A percentile compares a stretch with the other conserved stretches of the same genome.
Evolutionary conservation across 2,888 invertebrate species (phyloP).

Genomic region (Stomorhina lunata): DNA sequence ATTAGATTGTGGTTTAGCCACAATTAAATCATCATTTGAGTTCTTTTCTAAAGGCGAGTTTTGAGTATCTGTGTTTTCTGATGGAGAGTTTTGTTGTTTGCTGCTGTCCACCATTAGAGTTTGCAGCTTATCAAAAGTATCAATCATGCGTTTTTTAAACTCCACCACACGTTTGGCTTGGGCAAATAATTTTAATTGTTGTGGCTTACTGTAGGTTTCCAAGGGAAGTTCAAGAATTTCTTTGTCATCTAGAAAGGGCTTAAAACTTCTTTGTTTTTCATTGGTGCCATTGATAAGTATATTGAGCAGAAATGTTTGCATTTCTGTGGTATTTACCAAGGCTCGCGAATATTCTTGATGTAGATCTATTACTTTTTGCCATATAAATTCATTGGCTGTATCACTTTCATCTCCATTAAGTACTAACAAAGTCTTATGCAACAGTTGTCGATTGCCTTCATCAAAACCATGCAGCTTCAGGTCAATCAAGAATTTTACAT

Average conservation of each 20-base stretch:
- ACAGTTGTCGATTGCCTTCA: conserved; percentile 61
- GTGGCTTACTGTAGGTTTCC: conserved; percentile 2
- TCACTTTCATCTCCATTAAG: conserved; percentile 60
- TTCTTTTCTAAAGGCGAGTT: neutral
- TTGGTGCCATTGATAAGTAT: conserved; percentile 71
- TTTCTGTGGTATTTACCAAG: conserved; percentile 73
- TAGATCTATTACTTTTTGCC: conserved; percentile 56
- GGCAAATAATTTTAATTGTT: conserved; percentile 70
- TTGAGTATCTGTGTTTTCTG: neutral
- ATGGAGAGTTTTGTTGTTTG: conserved; percentile 32
- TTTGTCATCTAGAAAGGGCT: conserved; percentile 68
- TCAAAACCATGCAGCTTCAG: conserved; percentile 70
- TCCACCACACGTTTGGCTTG: conserved; percentile 72
- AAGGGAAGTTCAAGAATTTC: conserved; percentile 67
- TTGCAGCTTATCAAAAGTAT: conserved; percentile 75
- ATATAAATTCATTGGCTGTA: conserved; percentile 42
- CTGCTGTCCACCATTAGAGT: conserved; percentile 70
- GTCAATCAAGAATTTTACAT: conserved; percentile 69
- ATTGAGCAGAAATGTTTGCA: conserved; percentile 73
- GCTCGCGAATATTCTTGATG: conserved; percentile 61
- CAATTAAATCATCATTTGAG: conserved; percentile 45
- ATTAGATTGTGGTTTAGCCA: conserved; percentile 19
- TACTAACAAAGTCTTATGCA: conserved; percentile 62
- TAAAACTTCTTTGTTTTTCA: conserved; percentile 65
- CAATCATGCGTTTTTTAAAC: conserved; percentile 74